Evolutionary conservation across 2,888 invertebrate genomes (phyloP), one percentile per base, ranked within the genome.

Genomic region (Eumacrocentrus americanus): DNA sequence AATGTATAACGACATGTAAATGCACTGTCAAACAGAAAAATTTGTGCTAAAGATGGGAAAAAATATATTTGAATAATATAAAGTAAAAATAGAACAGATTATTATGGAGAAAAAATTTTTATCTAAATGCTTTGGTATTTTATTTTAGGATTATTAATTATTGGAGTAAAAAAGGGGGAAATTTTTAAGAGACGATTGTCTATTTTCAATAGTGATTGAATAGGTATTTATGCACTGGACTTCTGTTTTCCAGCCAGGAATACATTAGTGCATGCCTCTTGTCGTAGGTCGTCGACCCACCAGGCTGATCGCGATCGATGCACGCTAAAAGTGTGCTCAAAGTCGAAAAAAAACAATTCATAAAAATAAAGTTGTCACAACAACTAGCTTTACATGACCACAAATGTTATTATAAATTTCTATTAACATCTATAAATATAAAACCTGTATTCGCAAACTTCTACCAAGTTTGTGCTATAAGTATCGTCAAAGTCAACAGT

Each of bases 301-400:
- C 46, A 55, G 44, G 56, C 37, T 50, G 61, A 61, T 68, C 61
- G 20, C 51, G 57, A 66, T 67, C 67, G 61, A 67, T 67, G 57
- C 20, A 50, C 59, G 50, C 58, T n/a, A n/a, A n/a, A n/a, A n/a
- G 44, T 54, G 54, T 52, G 58, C 51, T 60, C 47, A 62, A 61
- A 64, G 52, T 60, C 14, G 47, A 56, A 37, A 16, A 34, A 12
- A 20, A n/a, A 14, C n/a, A 16, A 23, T n/a, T 16, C 5, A 9
- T 18, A 16, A 16, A 3, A 20, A 1, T 18, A 20, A 2, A 42
- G 7, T n/a, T 5, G 4, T 11, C 18, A n/a, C 18, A 42, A 18
- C n/a, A 42, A 18, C 9, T 11, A 40, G n/a, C n/a, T n/a, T n/a
- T n/a, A n/a, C n/a, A n/a, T n/a, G n/a, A n/a, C n/a, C n/a, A n/a